Evolutionary conservation across 2,797 vertebrate species (phyloP).

Genomic region (Buceros bicornis): DNA sequence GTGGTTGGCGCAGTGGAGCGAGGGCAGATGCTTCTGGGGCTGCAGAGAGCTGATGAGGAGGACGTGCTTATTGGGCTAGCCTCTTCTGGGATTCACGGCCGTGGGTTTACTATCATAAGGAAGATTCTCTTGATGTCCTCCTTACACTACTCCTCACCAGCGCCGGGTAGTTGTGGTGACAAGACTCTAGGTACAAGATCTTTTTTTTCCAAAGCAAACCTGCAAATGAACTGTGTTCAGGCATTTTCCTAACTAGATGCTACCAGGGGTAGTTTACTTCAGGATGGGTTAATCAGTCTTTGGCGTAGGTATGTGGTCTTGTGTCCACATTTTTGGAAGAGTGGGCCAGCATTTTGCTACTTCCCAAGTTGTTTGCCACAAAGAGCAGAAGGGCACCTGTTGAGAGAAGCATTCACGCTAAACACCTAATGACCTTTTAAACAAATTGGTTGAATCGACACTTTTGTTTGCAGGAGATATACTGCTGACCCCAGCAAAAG

Average conservation of each 20-base stretch:
- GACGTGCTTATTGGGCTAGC: constrained; percentile 87
- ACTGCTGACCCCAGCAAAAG: constrained; percentile 86
- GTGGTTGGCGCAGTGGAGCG: constrained; percentile 88
- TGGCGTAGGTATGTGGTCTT: not conserved
- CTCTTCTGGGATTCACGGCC: constrained; percentile 86
- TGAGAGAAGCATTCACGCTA: not conserved
- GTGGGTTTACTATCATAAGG: constrained; percentile 84
- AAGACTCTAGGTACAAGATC: constrained; percentile 82
- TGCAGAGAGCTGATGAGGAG: constrained; percentile 80
- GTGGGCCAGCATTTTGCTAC: not conserved
- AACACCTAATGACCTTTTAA: not conserved
- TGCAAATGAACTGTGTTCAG: not conserved
- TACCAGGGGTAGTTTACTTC: not conserved
- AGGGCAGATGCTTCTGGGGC: constrained; percentile 75
- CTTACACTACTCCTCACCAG: constrained; percentile 80
- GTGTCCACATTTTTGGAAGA: not conserved
- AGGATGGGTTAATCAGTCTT: too few relatives aligned
- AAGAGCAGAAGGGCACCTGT: not conserved
- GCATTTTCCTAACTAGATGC: not conserved
- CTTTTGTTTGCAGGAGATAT: constrained; percentile 81
- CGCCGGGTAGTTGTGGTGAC: constrained; percentile 77
- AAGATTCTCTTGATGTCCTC: constrained; percentile 81
- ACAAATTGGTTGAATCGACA: not conserved
- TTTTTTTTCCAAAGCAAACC: not conserved
- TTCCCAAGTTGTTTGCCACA: not conserved